Evolutionary conservation across 2,113 vertebrate species (phyloP), one percentile per base, ranked within the genome.

Genomic region (Pipra filicauda): DNA sequence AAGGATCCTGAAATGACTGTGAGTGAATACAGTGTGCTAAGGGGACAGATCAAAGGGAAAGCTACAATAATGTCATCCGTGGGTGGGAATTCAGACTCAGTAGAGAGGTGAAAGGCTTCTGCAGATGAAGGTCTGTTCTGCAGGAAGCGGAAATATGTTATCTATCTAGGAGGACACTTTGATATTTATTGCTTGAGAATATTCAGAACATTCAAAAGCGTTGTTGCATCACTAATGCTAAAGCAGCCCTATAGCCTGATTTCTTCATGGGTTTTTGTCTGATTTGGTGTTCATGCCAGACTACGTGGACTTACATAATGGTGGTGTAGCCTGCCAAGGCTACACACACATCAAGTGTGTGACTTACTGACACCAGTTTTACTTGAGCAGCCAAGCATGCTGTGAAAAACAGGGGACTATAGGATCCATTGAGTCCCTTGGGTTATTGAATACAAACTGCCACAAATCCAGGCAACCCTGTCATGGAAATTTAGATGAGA

Each of bases 51-150:
- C 14, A 80, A 35, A 64, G 37, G 30, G 59, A 85, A 83, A 73
- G 43, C 30, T 65, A 35, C 37, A 76, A 8, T 57, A 61, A 81
- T 13, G 24, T 59, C 31, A 62, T n/a, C 46, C 0, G 0, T 41
- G 37, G 26, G n/a, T 81, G 71, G 58, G 43, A 92, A 51, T n/a
- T 33, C 44, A 26, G 57, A 51, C 44, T 85, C 44, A 41, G 61
- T 2, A 44, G n/a, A 48, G 28, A 55, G 46, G 15, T 76, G 37
- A 76, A 88, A 93, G 43, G 27, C 52, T 91, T 24, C 35, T 77
- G 10, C 23, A 62, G n/a, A 43, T 35, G 14, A 64, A 23, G 16
- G 11, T 20, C 18, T 22, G 16, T 51, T 77, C 24, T 69, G 26
- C 20, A 82, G 71, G 20, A 83, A 58, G 49, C 20, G 54, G 24